phyloP scores from a whole-genome alignment of 1,140 invertebrate genomes.

The Drosophila prosaltans region DNA sequence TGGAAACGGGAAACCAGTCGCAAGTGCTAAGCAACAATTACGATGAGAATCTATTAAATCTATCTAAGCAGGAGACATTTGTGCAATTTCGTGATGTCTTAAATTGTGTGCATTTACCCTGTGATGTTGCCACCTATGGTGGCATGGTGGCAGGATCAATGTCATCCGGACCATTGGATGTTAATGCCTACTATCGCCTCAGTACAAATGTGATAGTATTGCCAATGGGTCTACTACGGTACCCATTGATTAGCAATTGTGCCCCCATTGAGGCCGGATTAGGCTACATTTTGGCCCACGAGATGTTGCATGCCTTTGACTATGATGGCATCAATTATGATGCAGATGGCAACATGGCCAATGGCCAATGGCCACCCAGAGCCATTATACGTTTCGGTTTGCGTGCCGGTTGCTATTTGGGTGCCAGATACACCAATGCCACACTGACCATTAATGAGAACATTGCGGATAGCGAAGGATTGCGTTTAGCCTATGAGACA shows the following conservation, averaged over 20 bases:
- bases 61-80: slow-evolving; percentile 40
- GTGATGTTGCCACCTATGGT: background rate
- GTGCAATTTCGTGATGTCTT: slow-evolving; percentile 46
- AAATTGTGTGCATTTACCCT: slow-evolving; percentile 31
- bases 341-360: slow-evolving; percentile 48
- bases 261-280: slow-evolving; percentile 38
- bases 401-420: slow-evolving; percentile 59
- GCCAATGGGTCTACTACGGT: slow-evolving; percentile 67
- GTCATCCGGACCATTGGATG: slow-evolving; percentile 51
- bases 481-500: slow-evolving; percentile 67
- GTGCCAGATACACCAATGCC: slow-evolving; percentile 56
- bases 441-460: slow-evolving; percentile 72
- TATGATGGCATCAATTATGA: slow-evolving; percentile 79
- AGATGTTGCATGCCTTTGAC: slow-evolving; percentile 75
- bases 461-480: slow-evolving; percentile 73
- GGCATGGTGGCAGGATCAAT: background rate
- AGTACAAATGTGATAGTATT: slow-evolving; percentile 69
- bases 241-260: slow-evolving; percentile 20
- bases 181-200: slow-evolving; percentile 75
- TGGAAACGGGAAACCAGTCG: too few species aligned
- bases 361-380: slow-evolving; percentile 55
- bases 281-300: slow-evolving; percentile 71
- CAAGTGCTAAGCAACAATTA: slow-evolving; percentile 27
- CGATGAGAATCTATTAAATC: slow-evolving; percentile 59
- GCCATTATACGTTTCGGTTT: slow-evolving; percentile 68